Evolutionary conservation across 2,888 invertebrate genomes (phyloP).

Genomic region (Stenodera caucasica): DNA sequence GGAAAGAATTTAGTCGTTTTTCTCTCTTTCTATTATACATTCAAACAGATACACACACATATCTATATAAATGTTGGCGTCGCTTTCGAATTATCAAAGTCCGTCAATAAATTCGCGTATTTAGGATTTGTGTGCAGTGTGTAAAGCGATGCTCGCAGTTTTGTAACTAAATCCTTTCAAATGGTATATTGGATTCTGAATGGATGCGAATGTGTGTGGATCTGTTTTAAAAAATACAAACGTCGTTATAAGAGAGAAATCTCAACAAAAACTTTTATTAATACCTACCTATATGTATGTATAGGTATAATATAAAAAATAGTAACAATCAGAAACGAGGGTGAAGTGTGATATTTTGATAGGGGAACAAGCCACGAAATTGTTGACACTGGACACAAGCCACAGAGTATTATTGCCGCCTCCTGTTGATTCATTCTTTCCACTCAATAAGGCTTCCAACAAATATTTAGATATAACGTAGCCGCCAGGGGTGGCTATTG

Average conservation of each 20-base stretch:
- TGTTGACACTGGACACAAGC: conserved; percentile 45
- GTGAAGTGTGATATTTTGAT: conserved; percentile 40
- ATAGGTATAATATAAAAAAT: too few relatives aligned
- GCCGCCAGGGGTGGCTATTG: conserved; percentile 25
- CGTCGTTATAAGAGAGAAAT: neutral
- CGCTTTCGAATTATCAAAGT: conserved; percentile 30
- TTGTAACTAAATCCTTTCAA: conserved; percentile 54
- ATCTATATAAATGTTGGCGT: conserved; percentile 15
- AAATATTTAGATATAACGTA: conserved; percentile 30
- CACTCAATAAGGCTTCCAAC: conserved; percentile 39
- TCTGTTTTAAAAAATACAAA: too few relatives aligned
- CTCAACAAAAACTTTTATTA: neutral
- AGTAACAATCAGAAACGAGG: neutral
- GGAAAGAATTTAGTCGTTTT: conserved; percentile 18
- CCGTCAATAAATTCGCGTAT: conserved; percentile 55
- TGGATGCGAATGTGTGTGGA: conserved; percentile 34
- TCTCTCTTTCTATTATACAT: neutral
- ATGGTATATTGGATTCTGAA: conserved; percentile 47
- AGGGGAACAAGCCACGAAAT: conserved; percentile 41
- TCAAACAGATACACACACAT: neutral
- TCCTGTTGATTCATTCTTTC: conserved; percentile 46
- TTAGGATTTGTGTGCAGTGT: conserved; percentile 55
- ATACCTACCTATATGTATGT: too few relatives aligned
- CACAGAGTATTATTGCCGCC: conserved; percentile 44
- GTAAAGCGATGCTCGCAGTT: conserved; percentile 51